Evolutionary conservation across 2,888 invertebrate genomes (phyloP), one percentile per base, ranked within the genome.

Genomic region (Apodemia hepburni): DNA sequence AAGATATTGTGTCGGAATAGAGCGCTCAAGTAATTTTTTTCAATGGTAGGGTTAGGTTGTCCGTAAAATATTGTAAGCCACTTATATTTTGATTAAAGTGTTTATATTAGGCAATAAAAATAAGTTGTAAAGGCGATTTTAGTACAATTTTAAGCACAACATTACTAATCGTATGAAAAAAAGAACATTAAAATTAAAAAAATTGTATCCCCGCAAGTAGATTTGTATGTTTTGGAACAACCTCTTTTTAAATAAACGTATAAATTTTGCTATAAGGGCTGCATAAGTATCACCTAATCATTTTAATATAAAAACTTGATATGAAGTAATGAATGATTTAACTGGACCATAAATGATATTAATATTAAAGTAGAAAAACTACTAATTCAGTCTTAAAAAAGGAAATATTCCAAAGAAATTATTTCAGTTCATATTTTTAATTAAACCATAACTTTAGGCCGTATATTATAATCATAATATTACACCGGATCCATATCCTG

Each of bases 381-480:
- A 22, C 51, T 12, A 54, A 54, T 54, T 54, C 51, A 54, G 51
- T 54, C 51, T 54, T 54, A 27, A 54, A 27, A 54, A 54, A 54
- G 51, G 51, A 54, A 54, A 54, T 54, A 54, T 54, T 54, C 51
- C 22, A 54, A 54, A 22, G 51, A 54, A 54, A 54, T 12, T 54
- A 49, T 54, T 22, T 54, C 51, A 54, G 51, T 54, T 54, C 51
- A 54, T 54, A 27, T 18, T 54, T 11, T 15, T 54, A 54, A 22
- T 12, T 54, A 22, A 54, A 54, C 11, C 51, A 51, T 22, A 18
- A 51, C 22, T 22, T 51, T 51, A 51, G 51, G 51, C 51, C 51
- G 51, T 51, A 27, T 12, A 51, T 27, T 5, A 2, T 27, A 51
- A 3, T 51, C 22, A 18, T 12, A 22, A 47, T n/a, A 29, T 29